phyloP scores from a whole-genome alignment of 1,140 invertebrate genomes.

The Oncopeltus fasciatus region DNA sequence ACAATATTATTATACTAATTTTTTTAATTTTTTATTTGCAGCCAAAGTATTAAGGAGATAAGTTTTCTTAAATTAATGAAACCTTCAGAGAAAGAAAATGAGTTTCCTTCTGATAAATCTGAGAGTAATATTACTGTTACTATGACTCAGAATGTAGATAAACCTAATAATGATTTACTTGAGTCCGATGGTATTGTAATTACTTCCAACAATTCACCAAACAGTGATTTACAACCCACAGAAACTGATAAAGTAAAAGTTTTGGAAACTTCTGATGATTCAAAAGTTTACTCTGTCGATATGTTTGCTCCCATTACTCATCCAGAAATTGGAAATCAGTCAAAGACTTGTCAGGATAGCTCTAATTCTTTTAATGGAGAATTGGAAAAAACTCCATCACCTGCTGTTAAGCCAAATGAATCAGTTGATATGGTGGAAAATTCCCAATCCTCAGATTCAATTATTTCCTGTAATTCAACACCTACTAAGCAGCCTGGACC shows the following conservation, averaged over 20 bases:
- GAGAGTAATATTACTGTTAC: too few species aligned
- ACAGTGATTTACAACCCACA: too few species aligned
- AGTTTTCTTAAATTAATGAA: background rate
- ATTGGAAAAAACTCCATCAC: background rate
- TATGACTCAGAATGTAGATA: too few species aligned
- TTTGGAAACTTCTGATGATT: too few species aligned
- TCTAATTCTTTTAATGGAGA: too few species aligned
- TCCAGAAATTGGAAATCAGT: background rate
- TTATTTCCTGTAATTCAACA: background rate
- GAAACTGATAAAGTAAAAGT: too few species aligned
- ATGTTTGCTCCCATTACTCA: too few species aligned
- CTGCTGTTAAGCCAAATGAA: background rate
- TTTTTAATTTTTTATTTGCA: background rate
- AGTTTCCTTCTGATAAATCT: background rate
- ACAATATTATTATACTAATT: background rate
- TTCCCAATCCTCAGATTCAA: background rate
- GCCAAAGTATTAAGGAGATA: constrained; percentile 3
- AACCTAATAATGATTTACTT: too few species aligned
- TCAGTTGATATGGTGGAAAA: constrained; percentile 3
- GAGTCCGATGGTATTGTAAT: too few species aligned
- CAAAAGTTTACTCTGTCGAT: too few species aligned
- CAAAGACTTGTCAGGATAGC: background rate
- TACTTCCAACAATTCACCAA: too few species aligned
- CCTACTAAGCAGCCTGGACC: background rate
- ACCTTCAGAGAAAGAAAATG: background rate